Conservation (phyloP, 1,140 invertebrate species). For the Hyles vespertilio region DNA sequence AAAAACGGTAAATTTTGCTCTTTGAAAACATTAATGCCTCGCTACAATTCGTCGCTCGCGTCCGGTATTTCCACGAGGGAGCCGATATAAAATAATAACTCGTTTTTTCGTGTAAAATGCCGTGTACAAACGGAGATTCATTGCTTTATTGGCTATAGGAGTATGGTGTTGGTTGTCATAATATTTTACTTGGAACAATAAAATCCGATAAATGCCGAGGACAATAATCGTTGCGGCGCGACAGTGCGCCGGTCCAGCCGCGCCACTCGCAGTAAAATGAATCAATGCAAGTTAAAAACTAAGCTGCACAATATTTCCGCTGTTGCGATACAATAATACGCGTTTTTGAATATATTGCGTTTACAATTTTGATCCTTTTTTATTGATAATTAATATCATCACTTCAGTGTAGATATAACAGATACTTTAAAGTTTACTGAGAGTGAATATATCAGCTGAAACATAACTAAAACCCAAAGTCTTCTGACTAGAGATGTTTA, state of each 20-base stretch:
- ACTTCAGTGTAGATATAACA: no score
- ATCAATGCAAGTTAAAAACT: constrained; percentile 1
- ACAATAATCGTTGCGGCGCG: constrained; percentile 16
- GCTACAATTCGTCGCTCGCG: constrained; percentile 15
- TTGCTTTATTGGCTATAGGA: constrained; percentile 10
- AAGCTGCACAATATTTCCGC: not conserved
- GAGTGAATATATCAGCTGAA: no score
- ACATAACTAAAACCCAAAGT: no score
- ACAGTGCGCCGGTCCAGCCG: constrained; percentile 1
- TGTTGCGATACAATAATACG: no score
- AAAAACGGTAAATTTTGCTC: constrained; percentile 41
- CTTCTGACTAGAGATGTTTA: no score
- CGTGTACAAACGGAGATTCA: no score
- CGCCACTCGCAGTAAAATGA: constrained; percentile 12
- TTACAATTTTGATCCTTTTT: no score
- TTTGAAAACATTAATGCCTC: constrained; percentile 40
- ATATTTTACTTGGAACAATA: constrained; percentile 35
- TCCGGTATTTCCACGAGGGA: not conserved
- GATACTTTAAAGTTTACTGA: no score
- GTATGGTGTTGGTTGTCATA: constrained; percentile 28
- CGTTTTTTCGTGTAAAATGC: no score
- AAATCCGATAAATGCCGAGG: constrained; percentile 26
- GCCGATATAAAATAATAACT: not conserved
- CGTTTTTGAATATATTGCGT: no score
- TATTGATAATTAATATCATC: no score